These are phyloP conservation scores for Agapornis canus DNA, from an alignment of 2,797 vertebrate genomes.

Conservation along the genomic window DNA sequence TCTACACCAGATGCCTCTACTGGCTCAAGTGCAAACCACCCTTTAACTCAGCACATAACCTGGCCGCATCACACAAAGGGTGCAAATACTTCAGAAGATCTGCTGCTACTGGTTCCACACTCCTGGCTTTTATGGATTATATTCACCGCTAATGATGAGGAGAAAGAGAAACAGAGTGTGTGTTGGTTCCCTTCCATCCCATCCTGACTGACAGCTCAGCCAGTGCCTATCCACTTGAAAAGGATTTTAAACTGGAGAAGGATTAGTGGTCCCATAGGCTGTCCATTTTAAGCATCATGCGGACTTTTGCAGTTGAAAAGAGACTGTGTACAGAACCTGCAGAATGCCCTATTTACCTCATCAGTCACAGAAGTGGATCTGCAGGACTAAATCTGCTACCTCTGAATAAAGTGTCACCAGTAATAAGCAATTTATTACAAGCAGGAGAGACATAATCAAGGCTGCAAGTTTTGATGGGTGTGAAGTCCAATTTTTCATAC, in stretches of 20 bases:
- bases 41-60: not conserved
- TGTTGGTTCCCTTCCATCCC: constrained; percentile 30
- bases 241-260: not conserved
- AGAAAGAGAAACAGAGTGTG: constrained; percentile 13
- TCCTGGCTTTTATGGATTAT: constrained; percentile 6
- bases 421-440: not conserved
- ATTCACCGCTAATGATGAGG: constrained; percentile 29
- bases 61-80: not conserved
- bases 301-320: not conserved
- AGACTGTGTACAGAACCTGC: not conserved
- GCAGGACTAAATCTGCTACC: not conserved
- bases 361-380: not conserved
- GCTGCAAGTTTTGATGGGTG: not conserved
- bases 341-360: not conserved
- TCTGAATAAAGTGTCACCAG: not conserved
- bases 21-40: not conserved
- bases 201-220: constrained; percentile 24
- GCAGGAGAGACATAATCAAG: not conserved
- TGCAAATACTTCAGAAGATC: not conserved
- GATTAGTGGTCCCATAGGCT: not conserved
- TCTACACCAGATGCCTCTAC: not conserved
- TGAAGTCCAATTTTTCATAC: not conserved
- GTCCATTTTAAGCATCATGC: not conserved
- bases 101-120: not conserved
- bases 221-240: not conserved